A percentile compares a stretch with the other conserved stretches of the same genome.
Conservation (phyloP, 2,113 vertebrate genomes). For the Dunckerocampus dactyliophorus region DNA sequence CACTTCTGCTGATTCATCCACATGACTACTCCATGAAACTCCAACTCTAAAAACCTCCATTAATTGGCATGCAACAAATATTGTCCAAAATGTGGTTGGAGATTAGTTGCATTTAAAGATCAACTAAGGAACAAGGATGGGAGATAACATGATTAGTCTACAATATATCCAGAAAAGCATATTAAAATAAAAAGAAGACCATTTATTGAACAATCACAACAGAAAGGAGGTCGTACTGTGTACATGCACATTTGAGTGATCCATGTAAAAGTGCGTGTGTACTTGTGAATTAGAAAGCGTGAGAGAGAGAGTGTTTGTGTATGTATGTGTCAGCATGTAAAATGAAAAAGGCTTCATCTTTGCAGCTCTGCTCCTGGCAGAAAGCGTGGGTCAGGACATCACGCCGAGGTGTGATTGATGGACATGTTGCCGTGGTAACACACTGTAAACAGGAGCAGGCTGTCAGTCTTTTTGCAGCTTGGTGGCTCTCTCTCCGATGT, state of each 20-base stretch:
- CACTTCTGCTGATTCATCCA: too few relatives aligned
- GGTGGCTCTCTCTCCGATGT: slow-evolving; percentile 59
- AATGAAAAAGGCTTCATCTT: slow-evolving; percentile 70
- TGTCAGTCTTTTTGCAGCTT: slow-evolving; percentile 73
- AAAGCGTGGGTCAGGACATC: slow-evolving; percentile 71
- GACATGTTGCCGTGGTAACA: slow-evolving; percentile 70
- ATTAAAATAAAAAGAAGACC: too few relatives aligned
- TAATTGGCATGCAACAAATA: too few relatives aligned
- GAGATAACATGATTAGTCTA: too few relatives aligned
- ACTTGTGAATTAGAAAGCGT: slow-evolving; percentile 44
- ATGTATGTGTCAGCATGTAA: slow-evolving; percentile 64
- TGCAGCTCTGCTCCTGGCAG: slow-evolving; percentile 65
- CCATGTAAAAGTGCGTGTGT: slow-evolving; percentile 32
- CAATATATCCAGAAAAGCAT: too few relatives aligned
- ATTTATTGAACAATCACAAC: too few relatives aligned
- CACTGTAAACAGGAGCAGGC: slow-evolving; percentile 67
- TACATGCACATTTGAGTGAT: slow-evolving; percentile 14
- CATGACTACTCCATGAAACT: too few relatives aligned
- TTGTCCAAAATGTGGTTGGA: too few relatives aligned
- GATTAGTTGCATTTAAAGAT: too few relatives aligned
- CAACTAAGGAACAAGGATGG: too few relatives aligned
- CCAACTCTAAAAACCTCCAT: too few relatives aligned
- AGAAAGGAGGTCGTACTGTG: slow-evolving; percentile 1
- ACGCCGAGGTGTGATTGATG: slow-evolving; percentile 73
- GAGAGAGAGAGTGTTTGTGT: slow-evolving; percentile 32